These are phyloP conservation scores for Rhabdophis nuchalis DNA, from an alignment of 2,797 vertebrate genomes.

Conservation along the genomic window DNA sequence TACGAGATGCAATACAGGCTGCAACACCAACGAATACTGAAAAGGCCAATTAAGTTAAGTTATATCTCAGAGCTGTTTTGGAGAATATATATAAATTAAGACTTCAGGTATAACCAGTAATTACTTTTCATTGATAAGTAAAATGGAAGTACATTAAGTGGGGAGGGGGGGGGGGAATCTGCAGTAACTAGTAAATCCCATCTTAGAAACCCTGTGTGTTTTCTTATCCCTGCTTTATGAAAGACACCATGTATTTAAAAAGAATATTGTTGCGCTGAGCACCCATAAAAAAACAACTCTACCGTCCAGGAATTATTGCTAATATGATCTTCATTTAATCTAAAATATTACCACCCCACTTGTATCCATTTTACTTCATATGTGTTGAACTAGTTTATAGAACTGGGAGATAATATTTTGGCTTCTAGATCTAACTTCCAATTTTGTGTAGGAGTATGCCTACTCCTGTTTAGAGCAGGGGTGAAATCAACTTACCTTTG, in stretches of 20 bases:
- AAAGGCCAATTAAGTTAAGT: constrained; percentile 54
- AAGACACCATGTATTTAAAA: not conserved
- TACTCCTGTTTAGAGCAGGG: too few relatives aligned
- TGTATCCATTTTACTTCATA: not conserved
- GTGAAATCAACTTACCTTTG: too few relatives aligned
- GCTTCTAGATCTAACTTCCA: not conserved
- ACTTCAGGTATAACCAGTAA: not conserved
- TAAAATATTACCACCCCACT: not conserved
- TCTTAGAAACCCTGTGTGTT: not conserved
- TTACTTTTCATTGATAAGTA: not conserved
- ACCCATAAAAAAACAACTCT: not conserved
- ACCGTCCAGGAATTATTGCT: not conserved
- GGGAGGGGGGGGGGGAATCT: too few relatives aligned
- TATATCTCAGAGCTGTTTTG: not conserved
- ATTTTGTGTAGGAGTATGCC: not conserved
- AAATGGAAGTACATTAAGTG: not conserved
- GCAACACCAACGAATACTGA: constrained; percentile 91
- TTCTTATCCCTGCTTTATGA: not conserved
- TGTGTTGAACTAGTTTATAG: not conserved
- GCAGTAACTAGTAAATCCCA: not conserved
- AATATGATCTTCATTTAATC: not conserved
- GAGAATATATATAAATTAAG: not conserved
- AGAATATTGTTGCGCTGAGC: not conserved
- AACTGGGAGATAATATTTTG: not conserved
- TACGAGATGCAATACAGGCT: constrained; percentile 83